phyloP scores from a whole-genome alignment of 2,888 invertebrate genomes.

The Zygogramma bicolorata region DNA sequence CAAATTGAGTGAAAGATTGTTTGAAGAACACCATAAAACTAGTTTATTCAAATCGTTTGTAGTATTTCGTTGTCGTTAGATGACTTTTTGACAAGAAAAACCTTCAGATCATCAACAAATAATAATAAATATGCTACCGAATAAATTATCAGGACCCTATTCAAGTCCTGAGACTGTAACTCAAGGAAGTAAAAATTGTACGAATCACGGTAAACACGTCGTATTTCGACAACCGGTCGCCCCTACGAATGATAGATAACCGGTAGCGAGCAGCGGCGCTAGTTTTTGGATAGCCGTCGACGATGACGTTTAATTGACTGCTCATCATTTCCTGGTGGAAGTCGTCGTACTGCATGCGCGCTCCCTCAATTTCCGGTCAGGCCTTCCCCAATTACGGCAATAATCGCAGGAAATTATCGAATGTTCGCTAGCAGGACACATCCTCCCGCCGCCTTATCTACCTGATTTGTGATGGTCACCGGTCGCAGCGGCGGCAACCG shows the following conservation, averaged over 20 bases:
- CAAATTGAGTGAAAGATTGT: too few species aligned
- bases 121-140: too few species aligned
- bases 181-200: too few species aligned
- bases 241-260: not conserved
- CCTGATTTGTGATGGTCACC: conserved; percentile 45
- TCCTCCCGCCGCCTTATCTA: conserved; percentile 62
- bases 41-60: too few species aligned
- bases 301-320: conserved; percentile 63
- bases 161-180: too few species aligned
- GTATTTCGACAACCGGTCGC: not conserved
- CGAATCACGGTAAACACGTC: not conserved
- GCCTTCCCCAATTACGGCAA: conserved; percentile 65
- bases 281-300: conserved; percentile 14
- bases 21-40: too few species aligned
- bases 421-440: conserved; percentile 59
- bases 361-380: conserved; percentile 68
- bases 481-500: not conserved
- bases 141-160: too few species aligned
- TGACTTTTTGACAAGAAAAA: too few species aligned
- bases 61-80: too few species aligned
- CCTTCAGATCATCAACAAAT: too few species aligned
- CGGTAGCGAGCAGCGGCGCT: not conserved
- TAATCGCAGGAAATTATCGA: conserved; percentile 68
- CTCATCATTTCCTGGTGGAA: conserved; percentile 67
- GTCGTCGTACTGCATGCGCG: conserved; percentile 60